A percentile compares a stretch with the other conserved stretches of the same genome.
phyloP scores from a whole-genome alignment of 2,888 invertebrate species.

The Rhabditoides inermis region DNA sequence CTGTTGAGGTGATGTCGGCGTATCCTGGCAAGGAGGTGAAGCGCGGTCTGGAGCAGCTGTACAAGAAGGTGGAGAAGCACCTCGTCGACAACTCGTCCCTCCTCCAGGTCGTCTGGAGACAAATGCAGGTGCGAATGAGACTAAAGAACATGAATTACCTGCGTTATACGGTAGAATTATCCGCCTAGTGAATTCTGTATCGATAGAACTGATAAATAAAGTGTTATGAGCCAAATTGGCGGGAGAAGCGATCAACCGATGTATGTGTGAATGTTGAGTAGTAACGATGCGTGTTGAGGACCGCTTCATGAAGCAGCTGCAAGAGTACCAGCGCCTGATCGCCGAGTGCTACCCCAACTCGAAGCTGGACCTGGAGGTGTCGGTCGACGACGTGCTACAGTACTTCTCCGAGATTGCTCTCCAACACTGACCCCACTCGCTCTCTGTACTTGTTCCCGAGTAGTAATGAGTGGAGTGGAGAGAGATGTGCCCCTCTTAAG shows the following conservation, averaged over 20 bases:
- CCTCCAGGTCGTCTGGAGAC: constrained; percentile 86
- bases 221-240: no score
- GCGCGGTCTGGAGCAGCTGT: constrained; percentile 46
- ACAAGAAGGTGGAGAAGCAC: constrained; percentile 77
- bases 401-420: constrained; percentile 97
- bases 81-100: constrained; percentile 60
- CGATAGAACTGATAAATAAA: neutral
- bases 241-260: no score
- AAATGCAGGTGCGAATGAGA: constrained; percentile 74
- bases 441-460: no score
- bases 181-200: neutral
- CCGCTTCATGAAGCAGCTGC: constrained; percentile 93
- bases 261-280: no score
- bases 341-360: constrained; percentile 42
- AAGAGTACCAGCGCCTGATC: constrained; percentile 74
- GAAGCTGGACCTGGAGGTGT: constrained; percentile 71
- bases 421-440: constrained; percentile 73
- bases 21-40: constrained; percentile 75
- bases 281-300: constrained; percentile 57
- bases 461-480: no score
- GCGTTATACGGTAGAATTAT: no score
- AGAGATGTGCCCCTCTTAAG: no score
- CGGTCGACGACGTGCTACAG: constrained; percentile 84
- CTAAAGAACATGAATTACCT: no score
- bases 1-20: constrained; percentile 67